Base-by-base conservation (phyloP, 2,797 vertebrate species). In the Enteromius fasciolatus region DNA sequence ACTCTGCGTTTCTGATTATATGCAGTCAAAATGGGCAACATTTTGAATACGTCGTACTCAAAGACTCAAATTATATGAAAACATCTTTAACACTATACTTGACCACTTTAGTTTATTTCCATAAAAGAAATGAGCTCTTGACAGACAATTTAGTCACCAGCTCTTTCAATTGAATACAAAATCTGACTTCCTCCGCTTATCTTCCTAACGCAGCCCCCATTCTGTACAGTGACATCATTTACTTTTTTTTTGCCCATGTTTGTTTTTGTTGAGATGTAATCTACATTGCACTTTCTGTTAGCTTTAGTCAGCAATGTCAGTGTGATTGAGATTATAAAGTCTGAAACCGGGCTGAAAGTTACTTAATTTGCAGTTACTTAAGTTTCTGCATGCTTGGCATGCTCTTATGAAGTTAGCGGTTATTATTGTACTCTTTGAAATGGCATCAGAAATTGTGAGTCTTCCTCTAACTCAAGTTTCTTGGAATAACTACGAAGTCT, bases 261-360 rank as follows among this genome's bases (percentile, higher is more conserved):
- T 80, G 64, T 80, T 80, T 80, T 57, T 70, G 66, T 57, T 57
- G 23, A 67, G 28, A 54, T 50, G 33, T n/a, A 46, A 44, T 36
- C 48, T 8, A 23, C 61, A 66, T 15, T 41, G 70, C 70, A n/a
- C 10, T 14, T 70, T 50, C 61, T n/a, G 12, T 59, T 61, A 57
- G 41, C 54, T 33, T 69, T 69, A 63, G 63, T 76, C 77, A 72
- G 81, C 81, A 83, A 46, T 76, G 41, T 76, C 68, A 61, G 64
- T 66, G 64, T 78, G 23, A 23, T 72, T 28, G 31, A 83, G 72
- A 72, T 86, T 70, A 83, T 63, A 39, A 69, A 57, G 68, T 73
- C 80, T 82, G 48, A 10, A 18, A 36, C 61, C 6, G 2, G 36
- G 52, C 81, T 83, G 46, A 76, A 80, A 69, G 28, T 33, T 33